phyloP scores from a whole-genome alignment of 1,140 invertebrate genomes.

The Scaptomyza montana region DNA sequence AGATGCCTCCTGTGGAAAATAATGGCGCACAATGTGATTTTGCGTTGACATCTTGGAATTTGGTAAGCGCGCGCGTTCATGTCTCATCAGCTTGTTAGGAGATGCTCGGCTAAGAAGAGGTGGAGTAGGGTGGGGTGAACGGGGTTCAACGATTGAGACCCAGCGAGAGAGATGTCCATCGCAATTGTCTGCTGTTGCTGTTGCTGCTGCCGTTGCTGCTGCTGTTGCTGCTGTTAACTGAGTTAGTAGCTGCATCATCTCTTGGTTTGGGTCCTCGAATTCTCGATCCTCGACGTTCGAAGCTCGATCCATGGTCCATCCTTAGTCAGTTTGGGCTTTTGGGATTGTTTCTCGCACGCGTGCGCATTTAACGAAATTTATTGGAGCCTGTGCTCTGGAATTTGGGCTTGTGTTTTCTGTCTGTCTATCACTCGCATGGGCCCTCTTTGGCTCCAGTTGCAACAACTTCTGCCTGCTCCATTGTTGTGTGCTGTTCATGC shows the following conservation, averaged over 20 bases:
- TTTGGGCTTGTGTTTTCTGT: conserved; percentile 80
- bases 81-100: conserved; percentile 83
- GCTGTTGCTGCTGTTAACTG: conserved; percentile 56
- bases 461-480: conserved; percentile 43
- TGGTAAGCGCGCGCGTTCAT: conserved; percentile 80
- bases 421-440: conserved; percentile 70
- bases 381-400: conserved; percentile 78
- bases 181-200: conserved; percentile 53
- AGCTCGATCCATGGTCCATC: conserved; percentile 12
- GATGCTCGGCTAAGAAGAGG: neutral
- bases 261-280: conserved; percentile 7
- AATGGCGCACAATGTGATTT: conserved; percentile 83
- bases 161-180: conserved; percentile 73
- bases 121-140: neutral
- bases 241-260: conserved; percentile 71
- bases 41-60: conserved; percentile 82
- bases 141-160: conserved; percentile 40
- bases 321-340: conserved; percentile 11
- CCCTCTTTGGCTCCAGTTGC: conserved; percentile 26
- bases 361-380: conserved; percentile 83
- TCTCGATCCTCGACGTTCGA: too few relatives aligned
- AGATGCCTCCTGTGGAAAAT: conserved; percentile 59
- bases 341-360: conserved; percentile 71
- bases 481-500: conserved; percentile 49
- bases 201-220: too few relatives aligned